These are phyloP conservation scores for Idris sp. DNA, from an alignment of 1,140 invertebrate species.

Conservation along the genomic window DNA sequence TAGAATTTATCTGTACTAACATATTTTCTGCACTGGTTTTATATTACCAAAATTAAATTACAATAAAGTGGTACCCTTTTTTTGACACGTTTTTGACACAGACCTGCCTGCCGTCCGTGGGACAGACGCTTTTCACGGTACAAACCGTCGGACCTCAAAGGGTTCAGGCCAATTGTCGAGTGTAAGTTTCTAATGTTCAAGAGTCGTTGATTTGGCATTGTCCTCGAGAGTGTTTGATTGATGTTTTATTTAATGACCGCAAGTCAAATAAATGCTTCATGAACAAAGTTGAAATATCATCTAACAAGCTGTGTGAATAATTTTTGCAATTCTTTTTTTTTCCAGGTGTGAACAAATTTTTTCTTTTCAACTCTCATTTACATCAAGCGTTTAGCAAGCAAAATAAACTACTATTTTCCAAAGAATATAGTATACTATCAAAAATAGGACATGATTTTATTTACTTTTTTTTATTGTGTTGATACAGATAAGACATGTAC, in stretches of 20 bases:
- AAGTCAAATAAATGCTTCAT: conserved; percentile 2
- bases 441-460: background rate
- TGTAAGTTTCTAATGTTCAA: conserved; percentile 28
- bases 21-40: conserved; percentile 64
- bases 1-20: too few species aligned
- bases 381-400: too few species aligned
- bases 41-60: conserved; percentile 75
- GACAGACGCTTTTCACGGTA: conserved; percentile 36
- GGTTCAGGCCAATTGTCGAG: conserved; percentile 37
- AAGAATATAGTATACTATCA: too few species aligned
- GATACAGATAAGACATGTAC: conserved; percentile 14
- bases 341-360: too few species aligned
- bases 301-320: conserved; percentile 1
- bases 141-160: conserved; percentile 54
- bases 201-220: conserved; percentile 52
- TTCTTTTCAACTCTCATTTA: too few species aligned
- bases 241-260: conserved; percentile 51
- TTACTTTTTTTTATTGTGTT: too few species aligned
- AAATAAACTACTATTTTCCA: too few species aligned
- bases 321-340: conserved; percentile 3
- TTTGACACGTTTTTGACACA: conserved; percentile 65
- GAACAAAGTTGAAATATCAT: background rate
- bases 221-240: conserved; percentile 42
- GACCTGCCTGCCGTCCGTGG: conserved; percentile 60
- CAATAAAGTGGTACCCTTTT: conserved; percentile 66